phyloP scores from a whole-genome alignment of 2,888 invertebrate genomes.

The Heteropelma amictum region DNA sequence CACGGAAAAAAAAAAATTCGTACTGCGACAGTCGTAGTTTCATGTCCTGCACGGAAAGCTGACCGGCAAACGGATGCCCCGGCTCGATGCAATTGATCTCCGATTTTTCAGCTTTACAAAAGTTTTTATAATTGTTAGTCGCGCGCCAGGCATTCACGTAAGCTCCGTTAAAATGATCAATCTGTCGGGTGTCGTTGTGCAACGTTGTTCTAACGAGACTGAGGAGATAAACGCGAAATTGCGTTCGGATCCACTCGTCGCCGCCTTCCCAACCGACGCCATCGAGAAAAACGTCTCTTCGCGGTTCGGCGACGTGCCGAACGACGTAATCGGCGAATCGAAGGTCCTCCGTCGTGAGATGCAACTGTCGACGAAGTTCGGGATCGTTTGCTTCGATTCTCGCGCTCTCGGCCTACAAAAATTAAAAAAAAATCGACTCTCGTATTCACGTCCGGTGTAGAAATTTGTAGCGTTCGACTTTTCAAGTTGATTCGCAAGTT shows the following conservation, averaged over 20 bases:
- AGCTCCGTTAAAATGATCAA: constrained; percentile 91
- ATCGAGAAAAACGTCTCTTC: constrained; percentile 85
- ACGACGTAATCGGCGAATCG: constrained; percentile 97
- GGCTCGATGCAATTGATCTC: constrained; percentile 79
- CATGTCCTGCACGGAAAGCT: constrained; percentile 96
- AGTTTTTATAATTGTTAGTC: constrained; percentile 93
- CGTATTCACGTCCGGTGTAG: too few relatives aligned
- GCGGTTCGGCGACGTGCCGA: constrained; percentile 82
- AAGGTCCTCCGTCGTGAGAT: constrained; percentile 95
- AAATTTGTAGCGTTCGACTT: too few relatives aligned
- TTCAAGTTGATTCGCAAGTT: too few relatives aligned
- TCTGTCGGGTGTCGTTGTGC: constrained; percentile 86
- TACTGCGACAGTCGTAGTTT: constrained; percentile 94
- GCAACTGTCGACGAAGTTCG: constrained; percentile 89
- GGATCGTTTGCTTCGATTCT: constrained; percentile 91
- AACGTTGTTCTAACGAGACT: constrained; percentile 90
- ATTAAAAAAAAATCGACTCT: not conserved
- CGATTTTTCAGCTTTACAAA: constrained; percentile 82
- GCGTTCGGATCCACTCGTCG: constrained; percentile 97
- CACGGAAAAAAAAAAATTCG: too few relatives aligned
- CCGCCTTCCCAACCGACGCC: constrained; percentile 94
- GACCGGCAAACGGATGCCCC: constrained; percentile 96
- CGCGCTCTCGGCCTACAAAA: constrained; percentile 85
- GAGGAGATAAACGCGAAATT: constrained; percentile 92
- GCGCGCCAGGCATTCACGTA: constrained; percentile 92